Evolutionary conservation across 2,113 vertebrate species (phyloP).

Genomic region (Corvus moneduloides): DNA sequence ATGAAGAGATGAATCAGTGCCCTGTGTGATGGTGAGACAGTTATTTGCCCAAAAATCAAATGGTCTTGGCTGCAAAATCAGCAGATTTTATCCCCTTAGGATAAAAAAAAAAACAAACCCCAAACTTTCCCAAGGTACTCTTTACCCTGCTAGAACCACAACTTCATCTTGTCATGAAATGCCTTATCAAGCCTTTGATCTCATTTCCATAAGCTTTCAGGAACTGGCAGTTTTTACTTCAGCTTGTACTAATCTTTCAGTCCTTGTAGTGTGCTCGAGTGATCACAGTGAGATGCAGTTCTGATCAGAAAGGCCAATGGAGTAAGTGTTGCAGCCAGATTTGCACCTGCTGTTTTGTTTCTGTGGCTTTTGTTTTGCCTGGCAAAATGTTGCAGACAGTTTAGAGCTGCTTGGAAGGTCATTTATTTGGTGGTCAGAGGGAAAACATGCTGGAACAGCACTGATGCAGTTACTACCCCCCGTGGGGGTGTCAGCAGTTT

Average conservation of each 20-base stretch:
- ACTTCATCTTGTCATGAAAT: not conserved
- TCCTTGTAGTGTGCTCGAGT: not conserved
- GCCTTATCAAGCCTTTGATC: constrained; percentile 9
- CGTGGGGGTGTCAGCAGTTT: not conserved
- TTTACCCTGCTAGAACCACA: not conserved
- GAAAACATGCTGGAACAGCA: not conserved
- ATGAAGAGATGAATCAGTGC: not conserved
- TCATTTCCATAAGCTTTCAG: not conserved
- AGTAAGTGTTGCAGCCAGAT: not conserved
- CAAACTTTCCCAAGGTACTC: not conserved
- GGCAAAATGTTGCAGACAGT: not conserved
- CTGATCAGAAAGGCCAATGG: not conserved
- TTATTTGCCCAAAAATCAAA: not conserved
- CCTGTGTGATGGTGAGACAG: not conserved
- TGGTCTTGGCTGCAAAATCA: fast-evolving
- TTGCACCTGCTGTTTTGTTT: not conserved
- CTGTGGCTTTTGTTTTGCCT: not conserved
- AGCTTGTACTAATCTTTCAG: not conserved
- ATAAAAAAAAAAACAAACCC: not conserved
- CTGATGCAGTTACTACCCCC: constrained; percentile 3
- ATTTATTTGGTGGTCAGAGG: not conserved
- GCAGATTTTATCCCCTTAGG: not conserved
- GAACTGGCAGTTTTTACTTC: not conserved
- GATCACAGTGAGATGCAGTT: not conserved
- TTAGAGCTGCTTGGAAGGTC: not conserved